Evolutionary conservation across 1,140 invertebrate genomes (phyloP).

Genomic region (Coenobita brevimanus): DNA sequence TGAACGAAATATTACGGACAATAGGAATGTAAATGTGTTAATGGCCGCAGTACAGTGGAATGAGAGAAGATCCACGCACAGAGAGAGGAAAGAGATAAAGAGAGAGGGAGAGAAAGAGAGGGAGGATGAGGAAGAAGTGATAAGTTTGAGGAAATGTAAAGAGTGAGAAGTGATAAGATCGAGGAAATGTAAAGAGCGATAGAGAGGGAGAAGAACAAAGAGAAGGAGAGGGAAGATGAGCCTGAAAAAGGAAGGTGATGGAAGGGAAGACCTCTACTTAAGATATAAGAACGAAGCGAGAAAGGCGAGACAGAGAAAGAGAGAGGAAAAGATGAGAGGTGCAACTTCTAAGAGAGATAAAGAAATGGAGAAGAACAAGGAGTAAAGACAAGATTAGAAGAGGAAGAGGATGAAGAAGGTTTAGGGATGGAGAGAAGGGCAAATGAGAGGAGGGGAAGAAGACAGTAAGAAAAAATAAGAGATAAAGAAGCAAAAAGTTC

Average conservation of each 20-base stretch:
- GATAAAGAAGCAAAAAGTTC: too few relatives aligned
- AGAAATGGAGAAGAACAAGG: too few relatives aligned
- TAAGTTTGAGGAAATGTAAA: not conserved
- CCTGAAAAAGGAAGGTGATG: too few relatives aligned
- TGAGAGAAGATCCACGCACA: too few relatives aligned
- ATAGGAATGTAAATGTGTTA: conserved; percentile 8
- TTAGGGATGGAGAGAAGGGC: too few relatives aligned
- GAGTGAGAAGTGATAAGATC: not conserved
- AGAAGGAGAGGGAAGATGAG: conserved; percentile 1
- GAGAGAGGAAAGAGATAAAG: not conserved
- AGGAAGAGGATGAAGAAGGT: too few relatives aligned
- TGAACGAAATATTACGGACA: conserved; percentile 25
- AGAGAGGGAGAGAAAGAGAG: not conserved
- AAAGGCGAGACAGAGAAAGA: not conserved
- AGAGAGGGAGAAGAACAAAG: not conserved
- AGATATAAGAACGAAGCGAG: not conserved
- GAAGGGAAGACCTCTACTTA: too few relatives aligned
- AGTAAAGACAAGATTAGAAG: too few relatives aligned
- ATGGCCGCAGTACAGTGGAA: not conserved
- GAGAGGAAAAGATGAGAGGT: not conserved
- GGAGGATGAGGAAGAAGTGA: not conserved
- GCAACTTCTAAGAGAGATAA: too few relatives aligned
- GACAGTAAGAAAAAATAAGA: too few relatives aligned
- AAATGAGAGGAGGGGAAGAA: too few relatives aligned
- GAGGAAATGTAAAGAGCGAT: not conserved